These are phyloP conservation scores for Sphenopsis melanotis DNA, from an alignment of 2,797 vertebrate genomes.

Conservation along the genomic window DNA sequence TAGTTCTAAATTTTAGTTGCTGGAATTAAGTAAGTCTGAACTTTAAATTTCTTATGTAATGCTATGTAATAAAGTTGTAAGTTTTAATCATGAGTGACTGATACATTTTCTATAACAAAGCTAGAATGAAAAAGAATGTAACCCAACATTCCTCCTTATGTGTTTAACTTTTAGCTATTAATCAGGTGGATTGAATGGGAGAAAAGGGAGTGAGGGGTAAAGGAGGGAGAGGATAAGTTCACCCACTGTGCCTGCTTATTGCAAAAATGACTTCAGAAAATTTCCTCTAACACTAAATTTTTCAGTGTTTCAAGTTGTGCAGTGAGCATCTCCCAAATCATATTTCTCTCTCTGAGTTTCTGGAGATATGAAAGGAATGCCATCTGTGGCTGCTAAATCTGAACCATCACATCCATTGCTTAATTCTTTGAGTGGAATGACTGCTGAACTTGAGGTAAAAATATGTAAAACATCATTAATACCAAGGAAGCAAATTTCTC, in stretches of 20 bases:
- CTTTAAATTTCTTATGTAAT: not conserved
- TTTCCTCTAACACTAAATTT: constrained; percentile 22
- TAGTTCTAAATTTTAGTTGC: not conserved
- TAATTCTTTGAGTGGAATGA: not conserved
- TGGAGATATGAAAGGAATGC: constrained; percentile 41
- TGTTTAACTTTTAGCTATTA: not conserved
- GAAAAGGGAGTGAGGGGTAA: not conserved
- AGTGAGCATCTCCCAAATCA: not conserved
- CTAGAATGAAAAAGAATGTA: not conserved
- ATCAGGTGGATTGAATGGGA: not conserved
- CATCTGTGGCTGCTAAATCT: constrained; percentile 27
- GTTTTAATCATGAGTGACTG: not conserved
- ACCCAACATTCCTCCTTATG: not conserved
- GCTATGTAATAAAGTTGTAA: not conserved
- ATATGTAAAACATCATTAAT: not conserved
- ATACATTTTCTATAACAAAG: not conserved
- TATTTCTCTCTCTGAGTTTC: not conserved
- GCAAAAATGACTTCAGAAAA: constrained; percentile 8
- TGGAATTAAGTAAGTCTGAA: not conserved
- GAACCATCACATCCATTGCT: not conserved
- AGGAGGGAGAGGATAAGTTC: not conserved
- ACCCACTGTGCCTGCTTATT: constrained; percentile 5
- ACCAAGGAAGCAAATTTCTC: not conserved
- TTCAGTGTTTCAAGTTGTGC: not conserved
- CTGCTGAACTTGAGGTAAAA: not conserved